A percentile compares a stretch with the other conserved stretches of the same genome.
These are phyloP conservation scores for Misgurnus anguillicaudatus DNA, from an alignment of 2,113 vertebrate species.

Conservation along the genomic window DNA sequence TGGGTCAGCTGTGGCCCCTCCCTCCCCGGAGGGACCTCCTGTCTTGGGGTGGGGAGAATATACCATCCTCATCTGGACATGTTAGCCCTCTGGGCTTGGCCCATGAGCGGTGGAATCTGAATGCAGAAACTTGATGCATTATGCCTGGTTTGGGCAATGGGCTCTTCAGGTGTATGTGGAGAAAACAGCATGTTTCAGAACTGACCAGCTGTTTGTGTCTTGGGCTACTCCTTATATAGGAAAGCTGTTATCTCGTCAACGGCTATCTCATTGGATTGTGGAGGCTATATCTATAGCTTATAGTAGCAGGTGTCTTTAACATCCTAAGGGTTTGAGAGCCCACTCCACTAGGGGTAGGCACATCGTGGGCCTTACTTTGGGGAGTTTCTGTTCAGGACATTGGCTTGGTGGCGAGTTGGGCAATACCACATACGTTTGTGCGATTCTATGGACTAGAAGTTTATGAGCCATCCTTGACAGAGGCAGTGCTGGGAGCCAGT, in stretches of 20 bases:
- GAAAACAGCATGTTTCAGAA: not conserved
- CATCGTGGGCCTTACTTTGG: too few species aligned
- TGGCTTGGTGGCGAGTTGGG: too few species aligned
- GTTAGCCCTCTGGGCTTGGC: not conserved
- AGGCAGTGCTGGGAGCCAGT: too few species aligned
- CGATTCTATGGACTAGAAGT: too few species aligned
- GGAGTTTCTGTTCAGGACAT: too few species aligned
- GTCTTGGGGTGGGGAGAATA: too few species aligned
- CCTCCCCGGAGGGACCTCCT: not conserved
- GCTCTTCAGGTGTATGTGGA: not conserved
- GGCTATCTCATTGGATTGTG: slow-evolving; percentile 26
- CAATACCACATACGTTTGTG: too few species aligned
- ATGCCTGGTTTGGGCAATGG: not conserved
- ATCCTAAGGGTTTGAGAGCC: slow-evolving; percentile 1
- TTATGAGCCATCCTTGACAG: too few species aligned
- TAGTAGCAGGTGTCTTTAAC: not conserved
- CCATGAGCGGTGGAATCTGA: not conserved
- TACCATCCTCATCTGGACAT: too few species aligned
- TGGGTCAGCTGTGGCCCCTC: too few species aligned
- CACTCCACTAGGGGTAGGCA: too few species aligned
- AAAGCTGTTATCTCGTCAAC: not conserved
- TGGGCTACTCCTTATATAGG: not conserved
- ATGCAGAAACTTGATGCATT: not conserved
- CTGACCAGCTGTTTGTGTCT: slow-evolving; percentile 1
- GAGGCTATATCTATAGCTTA: slow-evolving; percentile 25